Conservation (phyloP, 2,797 vertebrate genomes). For the Hypotaenidia philippensis region DNA sequence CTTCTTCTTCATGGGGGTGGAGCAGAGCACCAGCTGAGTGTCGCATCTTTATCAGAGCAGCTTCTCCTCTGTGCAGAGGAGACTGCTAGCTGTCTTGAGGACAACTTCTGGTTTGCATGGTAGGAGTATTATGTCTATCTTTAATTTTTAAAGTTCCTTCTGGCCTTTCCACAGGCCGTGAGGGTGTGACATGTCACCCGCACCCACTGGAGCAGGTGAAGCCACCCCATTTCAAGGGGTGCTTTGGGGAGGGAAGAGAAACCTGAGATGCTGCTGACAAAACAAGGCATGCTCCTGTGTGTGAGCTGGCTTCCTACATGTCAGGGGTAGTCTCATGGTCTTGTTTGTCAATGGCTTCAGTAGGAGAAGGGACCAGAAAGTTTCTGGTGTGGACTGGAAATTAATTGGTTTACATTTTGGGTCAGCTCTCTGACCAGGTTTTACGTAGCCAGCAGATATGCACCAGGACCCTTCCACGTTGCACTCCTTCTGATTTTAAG, state of each 20-base stretch:
- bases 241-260: not conserved
- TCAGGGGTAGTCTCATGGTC: not conserved
- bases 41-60: not conserved
- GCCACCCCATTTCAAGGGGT: not conserved
- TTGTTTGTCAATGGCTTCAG: not conserved
- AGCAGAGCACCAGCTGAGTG: not conserved
- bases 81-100: rapidly evolving
- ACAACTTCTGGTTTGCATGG: not conserved
- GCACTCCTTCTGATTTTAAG: not conserved
- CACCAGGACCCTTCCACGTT: not conserved
- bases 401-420: not conserved
- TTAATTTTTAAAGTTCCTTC: not conserved
- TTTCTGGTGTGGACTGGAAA: not conserved
- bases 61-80: not conserved
- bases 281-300: not conserved
- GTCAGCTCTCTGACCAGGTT: not conserved
- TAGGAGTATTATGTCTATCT: not conserved
- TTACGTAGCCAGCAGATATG: not conserved
- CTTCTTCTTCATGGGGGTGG: rapidly evolving
- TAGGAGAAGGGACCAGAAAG: not conserved
- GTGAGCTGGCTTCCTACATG: rapidly evolving
- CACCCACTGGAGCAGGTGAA: not conserved
- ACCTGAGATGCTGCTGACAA: not conserved
- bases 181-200: not conserved
- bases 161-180: not conserved